phyloP scores from a whole-genome alignment of 1,140 invertebrate genomes.

The Anagrus nilaparvatae region DNA sequence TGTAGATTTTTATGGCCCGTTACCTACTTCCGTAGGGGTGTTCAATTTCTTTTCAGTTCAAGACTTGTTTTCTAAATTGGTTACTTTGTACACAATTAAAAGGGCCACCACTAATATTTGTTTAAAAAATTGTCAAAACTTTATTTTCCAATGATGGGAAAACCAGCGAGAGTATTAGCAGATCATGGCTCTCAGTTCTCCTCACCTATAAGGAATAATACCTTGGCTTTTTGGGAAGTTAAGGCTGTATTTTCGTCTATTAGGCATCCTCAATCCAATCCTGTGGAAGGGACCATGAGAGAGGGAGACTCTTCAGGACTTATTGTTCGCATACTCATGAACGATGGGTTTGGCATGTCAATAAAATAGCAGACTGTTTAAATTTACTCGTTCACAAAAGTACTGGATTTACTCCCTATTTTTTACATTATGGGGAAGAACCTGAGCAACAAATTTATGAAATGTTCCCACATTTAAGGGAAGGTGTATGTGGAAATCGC shows the following conservation, averaged over 20 bases:
- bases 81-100: slow-evolving; percentile 23
- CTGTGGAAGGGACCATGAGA: slow-evolving; percentile 5
- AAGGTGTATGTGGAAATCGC: too few species aligned
- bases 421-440: slow-evolving; percentile 10
- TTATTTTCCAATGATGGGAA: slow-evolving; percentile 19
- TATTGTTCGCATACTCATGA: background rate
- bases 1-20: too few species aligned
- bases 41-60: too few species aligned
- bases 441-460: too few species aligned
- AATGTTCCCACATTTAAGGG: too few species aligned
- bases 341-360: background rate
- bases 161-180: slow-evolving; percentile 3
- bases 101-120: slow-evolving; percentile 21
- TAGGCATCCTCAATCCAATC: slow-evolving; percentile 9
- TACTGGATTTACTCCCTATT: background rate
- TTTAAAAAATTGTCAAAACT: slow-evolving; percentile 12
- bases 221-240: background rate
- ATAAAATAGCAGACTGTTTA: slow-evolving; percentile 1
- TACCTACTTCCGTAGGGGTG: too few species aligned
- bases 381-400: slow-evolving; percentile 1
- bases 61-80: slow-evolving; percentile 27
- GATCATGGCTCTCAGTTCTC: slow-evolving; percentile 8
- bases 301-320: background rate
- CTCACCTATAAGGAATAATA: slow-evolving; percentile 1
- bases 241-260: slow-evolving; percentile 4